Evolutionary conservation across 2,888 invertebrate genomes (phyloP), one percentile per base, ranked within the genome.

Genomic region (Papilio demoleus): DNA sequence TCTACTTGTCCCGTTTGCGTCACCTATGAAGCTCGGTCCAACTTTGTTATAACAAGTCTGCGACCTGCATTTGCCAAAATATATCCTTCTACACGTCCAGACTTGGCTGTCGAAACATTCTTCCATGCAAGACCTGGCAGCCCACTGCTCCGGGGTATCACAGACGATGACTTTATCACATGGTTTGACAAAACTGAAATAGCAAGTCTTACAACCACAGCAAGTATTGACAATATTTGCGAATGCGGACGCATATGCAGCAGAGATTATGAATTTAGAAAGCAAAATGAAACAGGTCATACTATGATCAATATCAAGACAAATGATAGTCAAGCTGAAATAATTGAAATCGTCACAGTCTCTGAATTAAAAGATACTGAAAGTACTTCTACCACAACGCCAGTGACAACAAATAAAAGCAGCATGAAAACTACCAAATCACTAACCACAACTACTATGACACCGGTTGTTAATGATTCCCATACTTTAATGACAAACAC

Each of bases 151-250:
- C 88, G 93, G 75, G 94, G 94, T 8, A 94, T 95, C 36, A 94
- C 94, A 14, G 94, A 94, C 66, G 95, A 95, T 74, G 95, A 95
- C 76, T 90, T 94, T 22, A 94, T 95, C 36, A 95, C 95, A 2
- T 95, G 95, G 95, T 95, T 95, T 75, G 94, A 94, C 47, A 93
- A 93, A 84, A 94, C 94, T 69, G 93, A 91, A 77, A 79, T 90
- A 4, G 89, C 88, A 2, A 93, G 90, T 72, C 85, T 91, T 2
- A 89, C 88, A 75, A 88, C 87, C 2, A 88, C 82, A 36, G 79
- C 88, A 4, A 93, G 86, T 71, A 92, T 93, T 70, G 92, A 93
- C 74, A 90, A 93, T 47, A 90, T 93, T 67, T 94, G 93, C 70
- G 93, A 93, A 75, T 94, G 93, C 74, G 93, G 93, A 11, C 84